Base-by-base conservation (phyloP, 2,113 vertebrate species). In the Numenius arquata region DNA sequence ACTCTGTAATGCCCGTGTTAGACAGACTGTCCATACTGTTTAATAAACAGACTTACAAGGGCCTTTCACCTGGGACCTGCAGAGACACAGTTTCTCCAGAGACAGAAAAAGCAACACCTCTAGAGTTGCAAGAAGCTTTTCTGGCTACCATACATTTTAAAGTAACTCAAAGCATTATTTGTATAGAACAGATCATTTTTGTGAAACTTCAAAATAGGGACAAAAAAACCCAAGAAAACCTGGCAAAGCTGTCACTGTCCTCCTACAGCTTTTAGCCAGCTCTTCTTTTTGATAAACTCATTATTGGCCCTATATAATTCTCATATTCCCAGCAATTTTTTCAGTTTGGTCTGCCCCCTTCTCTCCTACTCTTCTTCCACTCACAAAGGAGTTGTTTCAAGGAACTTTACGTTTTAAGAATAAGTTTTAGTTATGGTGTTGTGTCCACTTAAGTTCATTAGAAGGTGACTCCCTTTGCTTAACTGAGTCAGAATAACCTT, bases 201-300 rank as follows among this genome's bases (percentile, higher is more conserved):
- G 61, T 86, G 76, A 84, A 91, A 75, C 48, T 80, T 90, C 88
- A 89, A 89, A 92, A 68, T 43, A 80, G 68, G 43, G 18, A 93
- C 71, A 5, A 79, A 93, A 96, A 82, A 85, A 36, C 0, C 6
- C 43, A 84, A 89, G 81, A 96, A 85, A 97, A 92, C 75, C 43
- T 88, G 89, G 71, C 84, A 93, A 87, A 92, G 93, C 91, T 93
- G 78, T 92, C 94, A 95, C 71, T 62, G 26, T 95, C 90, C 90
- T 92, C 92, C 95, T 70, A 96, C 95, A 92, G 78, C 87, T 95
- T 92, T 92, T 87, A 96, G 86, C 83, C 92, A 96, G 73, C 80
- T 90, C 90, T 95, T 96, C 82, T 72, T 86, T 95, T 78, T 93
- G 90, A 93, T 89, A 95, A 93, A 92, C 63, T 91, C 55, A 65